Evolutionary conservation across 2,797 vertebrate genomes (phyloP).

Genomic region (Gymnoscopelus braueri): DNA sequence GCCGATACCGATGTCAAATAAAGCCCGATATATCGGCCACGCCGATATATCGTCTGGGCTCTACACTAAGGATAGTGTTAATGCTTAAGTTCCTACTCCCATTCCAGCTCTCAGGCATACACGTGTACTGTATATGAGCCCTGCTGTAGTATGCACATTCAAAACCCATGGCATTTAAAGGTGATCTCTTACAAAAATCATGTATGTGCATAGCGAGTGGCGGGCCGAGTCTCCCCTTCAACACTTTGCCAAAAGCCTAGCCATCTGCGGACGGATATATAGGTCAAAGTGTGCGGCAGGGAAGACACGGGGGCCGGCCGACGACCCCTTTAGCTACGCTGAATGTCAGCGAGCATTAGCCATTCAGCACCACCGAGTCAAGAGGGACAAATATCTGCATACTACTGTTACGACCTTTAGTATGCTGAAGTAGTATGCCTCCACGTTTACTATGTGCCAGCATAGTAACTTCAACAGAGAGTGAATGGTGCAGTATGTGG

Average conservation of each 20-base stretch:
- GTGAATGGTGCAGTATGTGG: conserved; percentile 2
- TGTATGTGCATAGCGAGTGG: conserved; percentile 14
- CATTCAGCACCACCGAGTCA: conserved; percentile 66
- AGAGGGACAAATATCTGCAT: conserved; percentile 46
- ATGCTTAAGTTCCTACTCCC: conserved; percentile 10
- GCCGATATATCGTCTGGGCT: too few relatives aligned
- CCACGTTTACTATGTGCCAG: conserved; percentile 52
- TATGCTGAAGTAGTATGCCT: conserved; percentile 58
- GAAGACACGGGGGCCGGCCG: conserved; percentile 33
- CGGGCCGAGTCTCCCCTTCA: conserved; percentile 13
- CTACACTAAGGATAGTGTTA: too few relatives aligned
- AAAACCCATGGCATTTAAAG: conserved; percentile 28
- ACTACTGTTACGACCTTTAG: conserved; percentile 40
- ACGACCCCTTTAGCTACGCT: conserved; percentile 62
- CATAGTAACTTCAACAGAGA: conserved; percentile 50
- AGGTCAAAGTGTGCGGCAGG: conserved; percentile 54
- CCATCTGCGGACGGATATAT: conserved; percentile 43
- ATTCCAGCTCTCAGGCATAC: conserved; percentile 40
- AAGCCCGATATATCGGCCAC: too few relatives aligned
- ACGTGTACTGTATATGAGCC: conserved; percentile 11
- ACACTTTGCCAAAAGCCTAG: conserved; percentile 58
- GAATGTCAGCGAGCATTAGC: conserved; percentile 71
- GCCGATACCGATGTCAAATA: too few relatives aligned
- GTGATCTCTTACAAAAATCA: conserved; percentile 21
- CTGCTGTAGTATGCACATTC: conserved; percentile 22